phyloP scores from a whole-genome alignment of 2,888 invertebrate genomes.

The Strigamia crassipes region DNA sequence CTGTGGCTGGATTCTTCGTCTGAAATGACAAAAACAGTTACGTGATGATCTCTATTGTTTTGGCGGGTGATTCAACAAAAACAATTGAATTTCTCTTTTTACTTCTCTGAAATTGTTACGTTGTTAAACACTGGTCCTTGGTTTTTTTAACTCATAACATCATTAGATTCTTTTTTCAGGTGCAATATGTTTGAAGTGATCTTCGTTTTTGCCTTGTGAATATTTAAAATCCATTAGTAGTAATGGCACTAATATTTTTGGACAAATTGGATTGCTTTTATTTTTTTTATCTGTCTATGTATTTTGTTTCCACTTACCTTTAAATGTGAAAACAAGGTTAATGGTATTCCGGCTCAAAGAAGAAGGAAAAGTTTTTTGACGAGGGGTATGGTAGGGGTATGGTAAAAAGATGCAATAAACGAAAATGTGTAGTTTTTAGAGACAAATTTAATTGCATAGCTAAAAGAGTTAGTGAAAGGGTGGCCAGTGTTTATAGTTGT shows the following conservation, averaged over 20 bases:
- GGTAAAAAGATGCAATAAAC: not conserved
- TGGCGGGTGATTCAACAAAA: not conserved
- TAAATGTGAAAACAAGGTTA: not conserved
- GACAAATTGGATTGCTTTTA: not conserved
- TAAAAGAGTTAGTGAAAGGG: not conserved
- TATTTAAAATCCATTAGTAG: slow-evolving; percentile 38
- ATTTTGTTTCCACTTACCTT: not conserved
- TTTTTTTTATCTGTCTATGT: not conserved
- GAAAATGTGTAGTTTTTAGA: not conserved
- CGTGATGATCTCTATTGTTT: not conserved
- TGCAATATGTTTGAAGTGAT: slow-evolving; percentile 11
- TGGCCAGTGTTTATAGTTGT: slow-evolving; percentile 26
- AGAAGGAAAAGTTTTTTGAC: not conserved
- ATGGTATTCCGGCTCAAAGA: not conserved
- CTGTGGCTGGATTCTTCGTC: not conserved
- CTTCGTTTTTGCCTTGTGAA: slow-evolving; percentile 14
- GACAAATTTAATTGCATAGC: slow-evolving; percentile 4
- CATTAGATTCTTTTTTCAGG: not conserved
- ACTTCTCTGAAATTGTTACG: not conserved
- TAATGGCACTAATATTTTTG: slow-evolving; percentile 18
- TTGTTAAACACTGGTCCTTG: not conserved
- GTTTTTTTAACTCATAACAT: not conserved
- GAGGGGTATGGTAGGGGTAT: not conserved
- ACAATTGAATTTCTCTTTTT: not conserved
- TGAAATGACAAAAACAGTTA: not conserved